Percentiles rank a stretch among this genome's conserved stretches.
Evolutionary conservation across 1,140 invertebrate species (phyloP).

Genomic region (Eriosoma lanigerum): DNA sequence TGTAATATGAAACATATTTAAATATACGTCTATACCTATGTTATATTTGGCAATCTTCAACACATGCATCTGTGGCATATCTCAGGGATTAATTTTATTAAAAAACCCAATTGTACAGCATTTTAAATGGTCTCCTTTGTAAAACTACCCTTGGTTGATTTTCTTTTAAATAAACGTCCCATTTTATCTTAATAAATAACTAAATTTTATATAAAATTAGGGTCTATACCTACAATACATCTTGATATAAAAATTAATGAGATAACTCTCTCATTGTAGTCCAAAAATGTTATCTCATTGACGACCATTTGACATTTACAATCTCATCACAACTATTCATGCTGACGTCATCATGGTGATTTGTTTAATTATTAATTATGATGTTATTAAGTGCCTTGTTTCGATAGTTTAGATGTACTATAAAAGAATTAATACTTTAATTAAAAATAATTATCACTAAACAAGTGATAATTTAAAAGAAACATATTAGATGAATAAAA

Average conservation of each 20-base stretch:
- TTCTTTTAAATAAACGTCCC: not conserved
- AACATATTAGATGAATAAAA: too few relatives aligned
- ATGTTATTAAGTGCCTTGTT: too few relatives aligned
- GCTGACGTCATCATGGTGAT: too few relatives aligned
- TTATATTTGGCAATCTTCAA: not conserved
- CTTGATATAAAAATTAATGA: not conserved
- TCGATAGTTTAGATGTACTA: too few relatives aligned
- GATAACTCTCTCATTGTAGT: not conserved
- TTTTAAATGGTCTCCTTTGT: not conserved
- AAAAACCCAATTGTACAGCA: not conserved
- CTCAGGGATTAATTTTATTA: too few relatives aligned
- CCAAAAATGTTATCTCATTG: not conserved
- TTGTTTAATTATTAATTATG: too few relatives aligned
- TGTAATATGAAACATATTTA: too few relatives aligned
- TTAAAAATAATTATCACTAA: too few relatives aligned
- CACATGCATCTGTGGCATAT: not conserved
- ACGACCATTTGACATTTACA: not conserved
- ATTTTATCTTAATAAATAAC: not conserved
- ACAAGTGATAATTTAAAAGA: too few relatives aligned
- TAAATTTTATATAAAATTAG: not conserved
- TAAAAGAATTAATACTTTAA: too few relatives aligned
- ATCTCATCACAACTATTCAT: too few relatives aligned
- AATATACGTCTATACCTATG: not conserved
- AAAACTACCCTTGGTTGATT: not conserved
- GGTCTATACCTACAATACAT: not conserved